Evolutionary conservation across 2,797 vertebrate species (phyloP).

Genomic region (Pelobates cultripes): DNA sequence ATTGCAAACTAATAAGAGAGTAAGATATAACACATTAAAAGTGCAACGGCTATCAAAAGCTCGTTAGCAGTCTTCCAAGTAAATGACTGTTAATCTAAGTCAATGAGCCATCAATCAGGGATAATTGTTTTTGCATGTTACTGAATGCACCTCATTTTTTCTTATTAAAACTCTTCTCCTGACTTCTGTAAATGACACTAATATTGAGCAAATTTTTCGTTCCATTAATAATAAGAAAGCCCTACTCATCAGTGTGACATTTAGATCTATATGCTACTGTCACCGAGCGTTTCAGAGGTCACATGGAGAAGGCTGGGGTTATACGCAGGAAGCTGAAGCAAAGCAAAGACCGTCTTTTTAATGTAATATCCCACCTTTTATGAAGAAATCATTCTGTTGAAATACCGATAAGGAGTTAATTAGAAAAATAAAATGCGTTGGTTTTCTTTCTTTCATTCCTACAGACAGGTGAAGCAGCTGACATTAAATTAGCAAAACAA

Average conservation of each 20-base stretch:
- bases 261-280: not conserved
- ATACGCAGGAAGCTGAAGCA: too few relatives aligned
- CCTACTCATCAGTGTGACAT: slow-evolving; percentile 1
- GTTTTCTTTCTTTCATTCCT: too few relatives aligned
- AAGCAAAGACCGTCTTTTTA: too few relatives aligned
- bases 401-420: too few relatives aligned
- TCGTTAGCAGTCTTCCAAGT: slow-evolving; percentile 33
- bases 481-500: too few relatives aligned
- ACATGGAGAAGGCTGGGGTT: too few relatives aligned
- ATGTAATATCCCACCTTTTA: too few relatives aligned
- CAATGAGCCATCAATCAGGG: slow-evolving; percentile 42
- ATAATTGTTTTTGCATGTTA: slow-evolving; percentile 36
- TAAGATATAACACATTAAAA: slow-evolving; percentile 39
- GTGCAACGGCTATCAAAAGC: slow-evolving; percentile 29
- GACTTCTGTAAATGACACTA: not conserved
- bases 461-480: too few relatives aligned
- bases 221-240: not conserved
- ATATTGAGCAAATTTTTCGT: not conserved
- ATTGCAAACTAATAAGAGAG: slow-evolving; percentile 27
- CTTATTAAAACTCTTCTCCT: not conserved
- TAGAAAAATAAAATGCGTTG: too few relatives aligned
- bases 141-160: slow-evolving; percentile 12
- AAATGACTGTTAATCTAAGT: slow-evolving; percentile 43
- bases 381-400: too few relatives aligned
- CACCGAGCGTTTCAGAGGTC: too few relatives aligned